Percentiles rank a stretch among this genome's conserved stretches.
These are phyloP conservation scores for Lasioglossum marginatum DNA, from an alignment of 2,888 invertebrate species.

Conservation along the genomic window DNA sequence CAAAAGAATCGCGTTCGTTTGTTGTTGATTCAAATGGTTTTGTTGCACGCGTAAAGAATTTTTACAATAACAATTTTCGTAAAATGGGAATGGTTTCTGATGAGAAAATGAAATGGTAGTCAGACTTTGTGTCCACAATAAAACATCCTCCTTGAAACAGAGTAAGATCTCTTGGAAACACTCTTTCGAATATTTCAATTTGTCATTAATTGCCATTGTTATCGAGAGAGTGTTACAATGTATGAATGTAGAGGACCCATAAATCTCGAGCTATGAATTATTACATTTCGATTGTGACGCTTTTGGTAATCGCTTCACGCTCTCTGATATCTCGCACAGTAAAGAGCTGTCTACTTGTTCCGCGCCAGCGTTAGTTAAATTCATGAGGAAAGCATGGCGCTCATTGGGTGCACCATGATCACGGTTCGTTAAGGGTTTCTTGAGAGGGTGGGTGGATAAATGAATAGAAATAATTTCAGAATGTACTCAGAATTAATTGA, in stretches of 20 bases:
- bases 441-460: slow-evolving; percentile 39
- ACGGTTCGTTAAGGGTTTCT: slow-evolving; percentile 46
- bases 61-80: not conserved
- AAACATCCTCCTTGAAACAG: not conserved
- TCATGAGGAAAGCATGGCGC: slow-evolving; percentile 53
- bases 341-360: slow-evolving; percentile 57
- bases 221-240: not conserved
- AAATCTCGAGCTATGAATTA: not conserved
- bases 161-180: not conserved
- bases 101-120: no score
- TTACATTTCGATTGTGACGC: slow-evolving; percentile 13
- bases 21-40: not conserved
- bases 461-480: slow-evolving; percentile 51
- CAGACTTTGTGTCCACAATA: not conserved
- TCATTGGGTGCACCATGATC: slow-evolving; percentile 63
- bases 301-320: slow-evolving; percentile 68
- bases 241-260: not conserved
- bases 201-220: not conserved
- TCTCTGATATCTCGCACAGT: slow-evolving; percentile 56
- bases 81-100: no score
- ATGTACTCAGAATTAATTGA: not conserved
- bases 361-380: slow-evolving; percentile 33
- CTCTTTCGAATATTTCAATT: not conserved
- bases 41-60: not conserved
- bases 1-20: not conserved